Evolutionary conservation across 2,888 invertebrate genomes (phyloP).

Genomic region (Scotopteryx bipunctaria): DNA sequence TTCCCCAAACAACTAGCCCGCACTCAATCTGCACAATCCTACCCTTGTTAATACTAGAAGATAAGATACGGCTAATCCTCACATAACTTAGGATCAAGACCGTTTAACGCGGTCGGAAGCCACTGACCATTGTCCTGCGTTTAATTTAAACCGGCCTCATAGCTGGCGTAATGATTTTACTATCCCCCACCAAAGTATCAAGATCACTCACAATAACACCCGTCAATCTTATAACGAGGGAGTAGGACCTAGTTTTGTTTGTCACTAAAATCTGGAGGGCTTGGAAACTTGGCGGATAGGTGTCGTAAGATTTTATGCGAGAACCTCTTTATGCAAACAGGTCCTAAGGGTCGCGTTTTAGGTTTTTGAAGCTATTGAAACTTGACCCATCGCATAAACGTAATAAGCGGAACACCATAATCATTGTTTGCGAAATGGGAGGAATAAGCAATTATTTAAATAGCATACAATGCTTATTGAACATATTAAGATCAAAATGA

Average conservation of each 20-base stretch:
- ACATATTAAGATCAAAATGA: not conserved
- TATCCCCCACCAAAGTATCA: conserved; percentile 49
- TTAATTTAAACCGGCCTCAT: conserved; percentile 69
- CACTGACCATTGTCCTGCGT: conserved; percentile 80
- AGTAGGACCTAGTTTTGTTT: conserved; percentile 41
- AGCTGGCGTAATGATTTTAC: conserved; percentile 72
- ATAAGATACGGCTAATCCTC: conserved; percentile 81
- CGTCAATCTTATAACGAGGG: conserved; percentile 19
- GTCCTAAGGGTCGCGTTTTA: conserved; percentile 74
- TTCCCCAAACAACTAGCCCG: conserved; percentile 5
- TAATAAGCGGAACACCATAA: conserved; percentile 41
- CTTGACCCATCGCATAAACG: conserved; percentile 64
- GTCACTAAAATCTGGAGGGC: not conserved
- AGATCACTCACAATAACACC: not conserved
- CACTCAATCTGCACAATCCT: conserved; percentile 44
- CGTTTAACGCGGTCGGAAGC: conserved; percentile 66
- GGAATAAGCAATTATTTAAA: conserved; percentile 34
- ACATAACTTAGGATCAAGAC: conserved; percentile 80
- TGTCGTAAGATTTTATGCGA: conserved; percentile 81
- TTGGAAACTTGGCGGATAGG: conserved; percentile 47
- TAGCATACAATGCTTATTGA: not conserved
- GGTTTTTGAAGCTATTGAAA: conserved; percentile 77
- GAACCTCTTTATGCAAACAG: conserved; percentile 76
- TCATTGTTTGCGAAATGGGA: conserved; percentile 57
- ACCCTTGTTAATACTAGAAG: conserved; percentile 65